Base-by-base conservation (phyloP, 1,140 invertebrate species). In the Mamestra configurata region DNA sequence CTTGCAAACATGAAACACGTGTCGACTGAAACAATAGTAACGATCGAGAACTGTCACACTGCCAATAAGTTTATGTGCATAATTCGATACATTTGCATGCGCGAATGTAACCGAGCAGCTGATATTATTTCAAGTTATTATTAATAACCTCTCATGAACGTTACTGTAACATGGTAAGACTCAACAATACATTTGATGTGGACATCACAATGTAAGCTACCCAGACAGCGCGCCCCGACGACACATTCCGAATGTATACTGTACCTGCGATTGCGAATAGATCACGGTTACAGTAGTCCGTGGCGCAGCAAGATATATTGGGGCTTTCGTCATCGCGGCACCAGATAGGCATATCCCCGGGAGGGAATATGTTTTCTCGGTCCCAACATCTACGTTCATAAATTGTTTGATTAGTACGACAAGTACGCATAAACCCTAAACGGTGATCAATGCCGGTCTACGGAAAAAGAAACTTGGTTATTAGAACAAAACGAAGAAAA, bases 231-330 rank as follows among this genome's bases (percentile, higher is more conserved):
- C 85, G 84, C 84, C 87, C 87, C 66, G 87, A 90, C 88, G 86
- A 82, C 86, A 90, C 89, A 90, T 90, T 89, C 87, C 84, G 83
- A 86, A 84, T 79, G 75, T 80, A 79, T 86, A 86, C 85, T 86
- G 87, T 93, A 93, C 92, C 92, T 94, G 87, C 72, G 7, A 35
- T 35, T 7, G 3, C 7, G 83, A 92, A 89, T 85, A 87, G 79
- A 85, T 96, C 88, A 85, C 90, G 92, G 94, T 97, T 97, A 95
- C 96, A 97, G 92, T 94, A 95, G 95, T 97, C 96, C 86, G 90
- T 88, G 53, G 95, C 88, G 88, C 96, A 96, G 95, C 97, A 97
- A 94, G 96, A 96, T 86, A 95, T 95, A 83, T 95, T 90, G 79
- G 95, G 90, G 82, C 94, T 94, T 85, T 94, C 91, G 83, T 91